Conservation (phyloP, 2,113 vertebrate species). For the Raja brachyura region DNA sequence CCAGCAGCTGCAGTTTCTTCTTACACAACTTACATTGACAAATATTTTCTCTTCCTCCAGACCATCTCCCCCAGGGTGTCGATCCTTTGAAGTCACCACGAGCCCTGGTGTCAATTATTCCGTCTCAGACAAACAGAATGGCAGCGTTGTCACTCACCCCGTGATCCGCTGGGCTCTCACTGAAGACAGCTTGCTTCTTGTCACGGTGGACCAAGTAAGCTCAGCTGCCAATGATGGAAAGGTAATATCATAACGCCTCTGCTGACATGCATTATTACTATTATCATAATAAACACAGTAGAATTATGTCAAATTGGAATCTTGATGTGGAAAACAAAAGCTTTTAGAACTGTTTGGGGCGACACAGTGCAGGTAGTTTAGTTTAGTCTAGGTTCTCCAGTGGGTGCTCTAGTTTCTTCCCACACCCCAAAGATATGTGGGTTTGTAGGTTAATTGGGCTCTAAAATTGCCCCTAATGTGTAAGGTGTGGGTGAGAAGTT, state of each 20-base stretch:
- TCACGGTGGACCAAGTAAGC: constrained; percentile 69
- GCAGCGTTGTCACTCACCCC: constrained; percentile 42
- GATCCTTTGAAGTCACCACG: constrained; percentile 70
- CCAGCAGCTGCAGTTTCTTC: too few species aligned
- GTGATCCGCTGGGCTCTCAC: constrained; percentile 54
- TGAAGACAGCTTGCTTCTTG: constrained; percentile 53
- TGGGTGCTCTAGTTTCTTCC: too few species aligned
- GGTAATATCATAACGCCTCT: constrained; percentile 52
- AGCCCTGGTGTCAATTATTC: constrained; percentile 57
- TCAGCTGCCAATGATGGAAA: constrained; percentile 67
- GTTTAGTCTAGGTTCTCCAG: too few species aligned
- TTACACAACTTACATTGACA: not conserved
- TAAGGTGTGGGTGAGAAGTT: too few species aligned
- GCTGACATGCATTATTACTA: not conserved
- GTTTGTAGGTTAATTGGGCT: too few species aligned
- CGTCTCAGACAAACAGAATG: constrained; percentile 42
- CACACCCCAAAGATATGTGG: too few species aligned
- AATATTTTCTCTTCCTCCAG: constrained; percentile 48
- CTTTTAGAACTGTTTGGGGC: not conserved
- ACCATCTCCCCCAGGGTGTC: constrained; percentile 63
- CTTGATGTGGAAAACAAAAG: not conserved
- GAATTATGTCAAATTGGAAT: not conserved
- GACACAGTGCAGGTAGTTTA: too few species aligned
- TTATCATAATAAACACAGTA: rapidly evolving
- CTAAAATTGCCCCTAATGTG: too few species aligned